These are phyloP conservation scores for Chlamydotis undulata DNA, from an alignment of 2,113 vertebrate species.

Conservation along the genomic window DNA sequence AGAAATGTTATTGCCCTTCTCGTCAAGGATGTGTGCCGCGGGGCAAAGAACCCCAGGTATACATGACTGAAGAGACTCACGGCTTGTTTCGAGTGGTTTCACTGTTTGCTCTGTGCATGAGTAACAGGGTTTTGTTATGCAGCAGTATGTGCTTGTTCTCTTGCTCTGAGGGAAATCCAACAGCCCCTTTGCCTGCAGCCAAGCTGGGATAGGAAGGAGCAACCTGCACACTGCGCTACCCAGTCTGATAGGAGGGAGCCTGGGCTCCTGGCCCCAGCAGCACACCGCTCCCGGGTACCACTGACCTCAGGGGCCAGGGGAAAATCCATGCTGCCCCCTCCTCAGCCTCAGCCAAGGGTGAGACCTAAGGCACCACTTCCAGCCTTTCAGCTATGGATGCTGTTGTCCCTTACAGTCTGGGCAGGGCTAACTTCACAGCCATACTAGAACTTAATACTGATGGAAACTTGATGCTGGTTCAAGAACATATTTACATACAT, in stretches of 20 bases:
- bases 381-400: neutral
- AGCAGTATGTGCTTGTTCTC: neutral
- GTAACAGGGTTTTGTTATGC: neutral
- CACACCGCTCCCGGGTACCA: no score
- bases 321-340: accelerated
- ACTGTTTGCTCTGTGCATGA: neutral
- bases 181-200: neutral
- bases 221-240: neutral
- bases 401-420: neutral
- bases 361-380: neutral
- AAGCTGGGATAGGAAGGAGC: neutral
- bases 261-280: accelerated
- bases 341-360: neutral
- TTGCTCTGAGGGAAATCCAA: neutral
- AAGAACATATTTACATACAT: neutral
- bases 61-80: accelerated
- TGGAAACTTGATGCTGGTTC: neutral
- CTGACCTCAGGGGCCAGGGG: accelerated
- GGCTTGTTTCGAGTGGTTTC: accelerated
- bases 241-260: no score
- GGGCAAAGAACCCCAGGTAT: neutral
- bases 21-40: accelerated
- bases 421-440: neutral
- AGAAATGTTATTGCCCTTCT: neutral
- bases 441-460: neutral